phyloP scores from a whole-genome alignment of 1,140 invertebrate genomes.

The Trachymyrmex cornetzi region DNA sequence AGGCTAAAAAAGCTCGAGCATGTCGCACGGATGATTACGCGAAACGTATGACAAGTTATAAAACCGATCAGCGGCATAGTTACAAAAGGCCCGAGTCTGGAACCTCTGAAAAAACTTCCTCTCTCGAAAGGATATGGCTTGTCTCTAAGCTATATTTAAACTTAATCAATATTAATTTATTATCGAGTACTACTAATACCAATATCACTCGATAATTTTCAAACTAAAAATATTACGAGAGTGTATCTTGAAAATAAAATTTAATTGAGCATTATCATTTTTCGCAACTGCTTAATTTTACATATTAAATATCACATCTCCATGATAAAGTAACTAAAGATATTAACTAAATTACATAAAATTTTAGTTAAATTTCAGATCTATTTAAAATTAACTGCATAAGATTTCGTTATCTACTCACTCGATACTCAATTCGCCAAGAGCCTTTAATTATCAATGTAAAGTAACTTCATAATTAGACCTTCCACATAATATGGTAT shows the following conservation, averaged over 20 bases:
- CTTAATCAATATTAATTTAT: not conserved
- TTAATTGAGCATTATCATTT: slow-evolving; percentile 21
- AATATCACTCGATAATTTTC: slow-evolving; percentile 14
- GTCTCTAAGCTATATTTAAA: not conserved
- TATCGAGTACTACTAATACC: not conserved
- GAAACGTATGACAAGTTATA: slow-evolving; percentile 51
- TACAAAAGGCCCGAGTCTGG: not conserved
- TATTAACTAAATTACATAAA: slow-evolving; percentile 21
- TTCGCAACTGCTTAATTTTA: slow-evolving; percentile 4
- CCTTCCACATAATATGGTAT: slow-evolving; percentile 46
- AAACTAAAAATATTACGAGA: not conserved
- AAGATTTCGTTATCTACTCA: slow-evolving; percentile 31
- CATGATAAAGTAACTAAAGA: slow-evolving; percentile 28
- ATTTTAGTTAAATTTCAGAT: slow-evolving; percentile 50
- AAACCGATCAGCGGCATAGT: slow-evolving; percentile 12
- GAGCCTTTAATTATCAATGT: slow-evolving; percentile 62
- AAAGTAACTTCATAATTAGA: slow-evolving; percentile 62
- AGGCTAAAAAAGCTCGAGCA: not conserved
- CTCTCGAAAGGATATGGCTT: not conserved
- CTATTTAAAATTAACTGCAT: slow-evolving; percentile 30
- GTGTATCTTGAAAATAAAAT: not conserved
- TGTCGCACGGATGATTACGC: slow-evolving; percentile 35
- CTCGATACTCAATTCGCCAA: slow-evolving; percentile 19
- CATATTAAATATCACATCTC: not conserved
- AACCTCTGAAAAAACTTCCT: not conserved